Evolutionary conservation across 2,113 vertebrate species (phyloP), one percentile per base, ranked within the genome.

Genomic region (Herpetotheres cachinnans): DNA sequence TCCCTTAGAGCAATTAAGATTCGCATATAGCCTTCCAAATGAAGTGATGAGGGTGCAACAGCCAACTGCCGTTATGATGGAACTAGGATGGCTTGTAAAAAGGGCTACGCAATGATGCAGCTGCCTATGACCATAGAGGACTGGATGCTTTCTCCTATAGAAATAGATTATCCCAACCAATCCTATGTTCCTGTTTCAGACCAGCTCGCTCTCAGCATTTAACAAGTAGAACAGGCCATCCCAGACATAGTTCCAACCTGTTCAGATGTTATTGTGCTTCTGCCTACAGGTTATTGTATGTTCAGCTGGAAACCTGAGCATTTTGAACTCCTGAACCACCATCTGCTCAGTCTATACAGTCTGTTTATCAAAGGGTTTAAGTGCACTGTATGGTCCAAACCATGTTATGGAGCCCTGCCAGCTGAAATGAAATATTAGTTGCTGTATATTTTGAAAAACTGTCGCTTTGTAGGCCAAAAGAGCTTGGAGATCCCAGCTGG

Each of bases 401-500:
- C 22, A 50, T 95, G 95, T 88, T 88, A 83, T 93, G 96, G 97
- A 97, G 73, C 56, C 52, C 65, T 97, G 95, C 93, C 73, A 94
- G 76, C 72, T 69, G 83, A 95, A 84, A 93, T 96, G 93, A 98
- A 97, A 96, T 97, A 97, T 93, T 90, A 91, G 90, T 96, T 82
- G 61, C 61, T 72, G 80, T 93, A 70, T 94, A 82, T 95, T 97
- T 97, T 96, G 96, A 79, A 92, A 94, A 91, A 89, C 46, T 93
- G 94, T 97, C 20, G 25, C 81, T 96, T 96, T 79, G 72, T 82
- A 59, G 52, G 82, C 94, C 95, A 95, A 58, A 86, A 96, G 86
- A 94, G 74, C 88, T 95, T 36, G 19, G 77, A 95, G 92, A 90
- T 74, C 95, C 89, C 94, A 94, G 72, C 61, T 80, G 76, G 71